Evolutionary conservation across 2,113 vertebrate species (phyloP).

Genomic region (Istiophorus platypterus): DNA sequence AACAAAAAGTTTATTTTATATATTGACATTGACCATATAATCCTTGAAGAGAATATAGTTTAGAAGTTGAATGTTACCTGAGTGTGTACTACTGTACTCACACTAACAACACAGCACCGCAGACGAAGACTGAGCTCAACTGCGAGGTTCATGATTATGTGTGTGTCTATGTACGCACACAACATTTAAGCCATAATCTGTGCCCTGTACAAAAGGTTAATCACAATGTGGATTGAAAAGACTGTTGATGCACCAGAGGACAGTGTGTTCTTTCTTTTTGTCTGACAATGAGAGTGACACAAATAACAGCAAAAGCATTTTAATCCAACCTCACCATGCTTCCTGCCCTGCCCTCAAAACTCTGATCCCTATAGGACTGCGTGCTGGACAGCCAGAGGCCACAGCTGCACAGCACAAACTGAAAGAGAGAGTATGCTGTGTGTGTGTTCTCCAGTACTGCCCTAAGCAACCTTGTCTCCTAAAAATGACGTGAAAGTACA

Average conservation of each 20-base stretch:
- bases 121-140: not conserved
- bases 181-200: slow-evolving; percentile 65
- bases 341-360: slow-evolving; percentile 38
- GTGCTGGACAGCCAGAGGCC: slow-evolving; percentile 7
- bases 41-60: not conserved
- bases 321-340: slow-evolving; percentile 65
- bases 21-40: not conserved
- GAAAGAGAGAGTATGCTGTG: not conserved
- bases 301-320: slow-evolving; percentile 70
- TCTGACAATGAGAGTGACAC: slow-evolving; percentile 48
- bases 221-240: slow-evolving; percentile 49
- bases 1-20: too few relatives aligned
- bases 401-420: not conserved
- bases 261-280: slow-evolving; percentile 47
- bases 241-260: slow-evolving; percentile 46
- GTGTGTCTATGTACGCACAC: not conserved
- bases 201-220: slow-evolving; percentile 62
- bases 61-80: not conserved
- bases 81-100: not conserved
- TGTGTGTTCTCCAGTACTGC: not conserved
- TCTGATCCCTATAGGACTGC: slow-evolving; percentile 11
- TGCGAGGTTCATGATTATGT: not conserved
- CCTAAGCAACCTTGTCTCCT: not conserved
- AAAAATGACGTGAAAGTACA: not conserved
- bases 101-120: not conserved